Evolutionary conservation across 2,113 vertebrate genomes (phyloP).

Genomic region (Cyprinodon variegatus): DNA sequence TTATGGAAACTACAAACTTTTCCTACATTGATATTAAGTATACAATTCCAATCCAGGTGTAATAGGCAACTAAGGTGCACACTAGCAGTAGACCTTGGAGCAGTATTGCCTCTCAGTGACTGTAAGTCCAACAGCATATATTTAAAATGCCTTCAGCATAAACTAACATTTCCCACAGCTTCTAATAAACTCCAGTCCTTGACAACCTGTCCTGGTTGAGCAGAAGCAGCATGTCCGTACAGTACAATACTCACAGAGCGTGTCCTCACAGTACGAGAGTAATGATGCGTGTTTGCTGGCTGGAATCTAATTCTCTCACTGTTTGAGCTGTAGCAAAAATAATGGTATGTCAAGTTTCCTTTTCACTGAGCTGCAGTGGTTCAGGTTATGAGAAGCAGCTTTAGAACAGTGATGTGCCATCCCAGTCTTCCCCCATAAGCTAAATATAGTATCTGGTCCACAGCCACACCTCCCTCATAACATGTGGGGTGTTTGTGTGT

Average conservation of each 20-base stretch:
- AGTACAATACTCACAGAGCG: background rate
- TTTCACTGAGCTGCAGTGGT: slow-evolving; percentile 1
- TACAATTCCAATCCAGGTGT: background rate
- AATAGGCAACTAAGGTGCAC: background rate
- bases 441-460: slow-evolving; percentile 56
- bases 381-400: background rate
- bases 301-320: background rate
- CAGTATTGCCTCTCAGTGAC: background rate
- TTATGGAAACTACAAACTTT: background rate
- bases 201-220: background rate
- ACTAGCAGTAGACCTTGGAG: background rate
- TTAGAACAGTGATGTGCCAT: slow-evolving; percentile 41
- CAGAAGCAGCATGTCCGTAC: background rate
- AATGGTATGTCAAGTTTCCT: slow-evolving; percentile 34
- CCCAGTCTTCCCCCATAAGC: slow-evolving; percentile 36
- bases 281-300: slow-evolving; percentile 9
- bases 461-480: slow-evolving; percentile 23
- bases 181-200: background rate
- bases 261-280: background rate
- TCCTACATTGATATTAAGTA: too few species aligned
- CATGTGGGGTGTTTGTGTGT: slow-evolving; percentile 39
- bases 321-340: slow-evolving; percentile 20
- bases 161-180: background rate
- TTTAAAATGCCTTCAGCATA: background rate
- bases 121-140: background rate